Percentiles rank a stretch among this genome's conserved stretches.
Evolutionary conservation across 2,797 vertebrate genomes (phyloP).

Genomic region (Phoeniculus purpureus): DNA sequence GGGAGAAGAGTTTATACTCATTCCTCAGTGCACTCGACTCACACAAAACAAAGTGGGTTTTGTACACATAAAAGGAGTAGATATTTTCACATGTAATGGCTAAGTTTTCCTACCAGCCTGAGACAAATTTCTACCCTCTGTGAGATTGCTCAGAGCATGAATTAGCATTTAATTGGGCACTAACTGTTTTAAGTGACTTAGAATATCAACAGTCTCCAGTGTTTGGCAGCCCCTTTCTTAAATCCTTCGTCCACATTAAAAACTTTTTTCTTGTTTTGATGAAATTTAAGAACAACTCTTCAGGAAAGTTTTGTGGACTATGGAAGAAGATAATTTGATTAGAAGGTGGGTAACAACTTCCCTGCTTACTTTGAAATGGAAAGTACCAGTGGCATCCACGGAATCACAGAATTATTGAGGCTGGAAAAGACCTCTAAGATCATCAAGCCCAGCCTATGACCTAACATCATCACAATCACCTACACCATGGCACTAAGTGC

Average conservation of each 20-base stretch:
- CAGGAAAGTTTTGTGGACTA: not conserved
- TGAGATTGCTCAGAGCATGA: not conserved
- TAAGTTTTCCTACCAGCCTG: not conserved
- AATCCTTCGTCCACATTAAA: not conserved
- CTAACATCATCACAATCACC: too few relatives aligned
- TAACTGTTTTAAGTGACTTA: constrained; percentile 3
- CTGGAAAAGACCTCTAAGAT: too few relatives aligned
- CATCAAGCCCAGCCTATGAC: too few relatives aligned
- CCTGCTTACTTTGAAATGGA: constrained; percentile 20
- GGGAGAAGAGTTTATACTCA: not conserved
- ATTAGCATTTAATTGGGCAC: constrained; percentile 23
- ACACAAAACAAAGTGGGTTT: constrained; percentile 20
- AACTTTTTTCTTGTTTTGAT: not conserved
- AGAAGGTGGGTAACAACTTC: not conserved
- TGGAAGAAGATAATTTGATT: not conserved
- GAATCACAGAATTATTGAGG: too few relatives aligned
- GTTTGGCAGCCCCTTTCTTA: not conserved
- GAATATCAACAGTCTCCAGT: not conserved
- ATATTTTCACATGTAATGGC: not conserved
- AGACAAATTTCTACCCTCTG: constrained; percentile 1
- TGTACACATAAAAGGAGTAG: constrained; percentile 1
- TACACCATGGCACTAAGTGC: too few relatives aligned
- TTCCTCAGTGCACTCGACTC: not conserved
- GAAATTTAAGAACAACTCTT: constrained; percentile 21
- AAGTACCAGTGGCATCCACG: not conserved